These are phyloP conservation scores for Perccottus glenii DNA, from an alignment of 2,113 vertebrate species.

Conservation along the genomic window DNA sequence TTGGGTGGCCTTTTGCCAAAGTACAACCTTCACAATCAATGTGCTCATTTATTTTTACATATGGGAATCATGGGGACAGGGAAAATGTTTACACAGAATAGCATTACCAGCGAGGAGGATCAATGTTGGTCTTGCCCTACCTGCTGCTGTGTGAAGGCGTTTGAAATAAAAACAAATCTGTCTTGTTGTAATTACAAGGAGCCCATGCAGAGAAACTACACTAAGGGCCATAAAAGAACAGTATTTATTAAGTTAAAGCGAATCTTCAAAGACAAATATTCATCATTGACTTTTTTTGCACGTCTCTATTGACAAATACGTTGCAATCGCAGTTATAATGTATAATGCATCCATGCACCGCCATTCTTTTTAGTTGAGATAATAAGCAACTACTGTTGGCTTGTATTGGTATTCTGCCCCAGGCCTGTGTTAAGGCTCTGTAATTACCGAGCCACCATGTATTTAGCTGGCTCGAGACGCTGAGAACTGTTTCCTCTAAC, in stretches of 20 bases:
- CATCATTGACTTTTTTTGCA: constrained; percentile 23
- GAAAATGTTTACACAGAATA: constrained; percentile 30
- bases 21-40: constrained; percentile 50
- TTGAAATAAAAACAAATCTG: constrained; percentile 15
- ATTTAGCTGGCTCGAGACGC: constrained; percentile 67
- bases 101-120: constrained; percentile 39
- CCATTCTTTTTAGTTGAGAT: constrained; percentile 56
- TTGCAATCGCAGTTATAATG: constrained; percentile 11
- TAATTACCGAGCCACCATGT: constrained; percentile 75
- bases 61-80: constrained; percentile 41
- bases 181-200: constrained; percentile 9
- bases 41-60: constrained; percentile 61
- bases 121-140: constrained; percentile 28
- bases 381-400: constrained; percentile 62
- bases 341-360: constrained; percentile 38
- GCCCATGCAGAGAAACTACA: neutral
- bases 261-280: neutral
- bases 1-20: constrained; percentile 41
- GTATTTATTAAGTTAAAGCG: neutral
- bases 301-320: constrained; percentile 19
- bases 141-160: constrained; percentile 18
- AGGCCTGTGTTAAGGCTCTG: constrained; percentile 67
- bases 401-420: constrained; percentile 61
- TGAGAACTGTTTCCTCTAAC: constrained; percentile 58
- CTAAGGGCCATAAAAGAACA: neutral